Percentiles rank a stretch among this genome's conserved stretches.
Evolutionary conservation across 2,797 vertebrate species (phyloP).

Genomic region (Ctenopoma kingsleyae): DNA sequence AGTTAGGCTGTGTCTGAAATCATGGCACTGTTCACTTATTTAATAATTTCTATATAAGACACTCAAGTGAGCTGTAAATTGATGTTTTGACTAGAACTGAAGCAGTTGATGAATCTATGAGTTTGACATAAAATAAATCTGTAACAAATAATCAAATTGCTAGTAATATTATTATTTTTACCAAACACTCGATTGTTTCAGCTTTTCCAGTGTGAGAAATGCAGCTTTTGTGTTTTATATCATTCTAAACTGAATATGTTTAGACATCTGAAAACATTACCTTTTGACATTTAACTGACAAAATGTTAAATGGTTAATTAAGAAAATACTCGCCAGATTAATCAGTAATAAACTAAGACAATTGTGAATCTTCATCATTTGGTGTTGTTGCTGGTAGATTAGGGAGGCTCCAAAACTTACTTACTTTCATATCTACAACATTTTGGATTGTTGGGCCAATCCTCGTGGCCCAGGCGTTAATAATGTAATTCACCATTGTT

Average conservation of each 20-base stretch:
- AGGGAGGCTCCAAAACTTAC: no score
- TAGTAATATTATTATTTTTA: no score
- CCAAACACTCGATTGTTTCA: neutral
- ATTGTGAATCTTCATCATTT: neutral
- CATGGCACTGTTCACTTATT: conserved; percentile 2
- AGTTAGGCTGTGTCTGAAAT: conserved; percentile 16
- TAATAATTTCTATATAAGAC: neutral
- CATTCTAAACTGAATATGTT: neutral
- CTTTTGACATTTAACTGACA: neutral
- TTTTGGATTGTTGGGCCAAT: no score
- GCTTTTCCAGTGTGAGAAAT: neutral
- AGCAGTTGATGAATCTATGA: neutral
- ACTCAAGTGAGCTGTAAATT: neutral
- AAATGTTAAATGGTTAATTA: neutral
- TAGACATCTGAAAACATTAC: neutral
- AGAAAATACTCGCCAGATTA: neutral
- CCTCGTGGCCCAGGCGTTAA: no score
- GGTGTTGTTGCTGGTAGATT: no score
- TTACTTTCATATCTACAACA: no score
- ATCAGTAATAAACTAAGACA: neutral
- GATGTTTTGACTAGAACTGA: neutral
- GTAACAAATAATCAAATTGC: no score
- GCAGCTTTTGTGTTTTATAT: no score
- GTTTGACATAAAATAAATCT: no score
- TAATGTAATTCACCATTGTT: no score